Conservation (phyloP, 1,140 invertebrate genomes). For the Physella acuta region DNA sequence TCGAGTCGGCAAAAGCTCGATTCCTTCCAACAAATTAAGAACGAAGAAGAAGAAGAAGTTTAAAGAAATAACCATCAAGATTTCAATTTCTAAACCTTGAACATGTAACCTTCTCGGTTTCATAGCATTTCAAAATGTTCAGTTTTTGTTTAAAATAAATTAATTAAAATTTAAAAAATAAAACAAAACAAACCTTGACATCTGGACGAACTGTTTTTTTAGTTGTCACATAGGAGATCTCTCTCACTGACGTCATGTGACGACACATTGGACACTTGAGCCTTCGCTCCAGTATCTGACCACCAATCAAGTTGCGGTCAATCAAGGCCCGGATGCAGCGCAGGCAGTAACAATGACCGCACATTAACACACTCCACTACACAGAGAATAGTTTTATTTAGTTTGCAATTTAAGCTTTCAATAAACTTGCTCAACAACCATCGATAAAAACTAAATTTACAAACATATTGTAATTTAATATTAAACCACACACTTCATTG, state of each 20-base stretch:
- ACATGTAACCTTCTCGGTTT: too few species aligned
- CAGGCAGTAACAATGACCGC: slow-evolving; percentile 72
- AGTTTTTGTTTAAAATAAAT: too few species aligned
- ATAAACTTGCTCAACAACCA: not conserved
- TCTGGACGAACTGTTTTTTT: slow-evolving; percentile 40
- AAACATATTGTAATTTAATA: not conserved
- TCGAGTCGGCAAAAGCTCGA: too few species aligned
- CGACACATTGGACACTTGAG: slow-evolving; percentile 72
- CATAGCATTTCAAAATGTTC: too few species aligned
- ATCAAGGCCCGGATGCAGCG: slow-evolving; percentile 65
- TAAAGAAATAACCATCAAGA: too few species aligned
- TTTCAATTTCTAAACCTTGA: too few species aligned
- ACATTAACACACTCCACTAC: slow-evolving; percentile 70
- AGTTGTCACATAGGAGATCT: slow-evolving; percentile 68
- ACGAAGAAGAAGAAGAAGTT: too few species aligned
- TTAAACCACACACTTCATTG: not conserved
- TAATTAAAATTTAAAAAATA: too few species aligned
- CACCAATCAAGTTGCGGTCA: slow-evolving; percentile 49
- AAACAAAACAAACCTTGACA: slow-evolving; percentile 54
- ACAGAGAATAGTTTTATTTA: slow-evolving; percentile 14
- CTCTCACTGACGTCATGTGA: slow-evolving; percentile 61
- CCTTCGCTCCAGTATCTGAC: slow-evolving; percentile 6
- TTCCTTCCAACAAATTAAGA: too few species aligned
- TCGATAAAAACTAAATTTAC: not conserved
- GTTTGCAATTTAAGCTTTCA: slow-evolving; percentile 1